Conservation (phyloP, 2,113 vertebrate species). For the Ranitomeya variabilis region DNA sequence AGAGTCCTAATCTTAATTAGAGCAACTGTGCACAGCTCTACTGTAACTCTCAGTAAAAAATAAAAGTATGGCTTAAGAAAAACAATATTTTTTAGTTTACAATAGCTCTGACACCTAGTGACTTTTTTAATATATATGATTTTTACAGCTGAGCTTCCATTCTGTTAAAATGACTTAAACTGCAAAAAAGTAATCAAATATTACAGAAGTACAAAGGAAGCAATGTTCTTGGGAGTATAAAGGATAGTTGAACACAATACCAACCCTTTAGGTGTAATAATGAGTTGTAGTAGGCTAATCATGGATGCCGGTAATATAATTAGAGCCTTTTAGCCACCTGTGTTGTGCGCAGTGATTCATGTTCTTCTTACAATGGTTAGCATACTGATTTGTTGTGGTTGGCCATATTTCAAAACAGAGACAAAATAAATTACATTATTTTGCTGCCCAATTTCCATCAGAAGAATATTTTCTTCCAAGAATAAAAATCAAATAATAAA, state of each 20-base stretch:
- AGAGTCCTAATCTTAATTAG: background rate
- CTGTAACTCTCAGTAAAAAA: background rate
- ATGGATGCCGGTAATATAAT: slow-evolving; percentile 36
- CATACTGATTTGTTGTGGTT: slow-evolving; percentile 48
- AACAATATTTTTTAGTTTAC: background rate
- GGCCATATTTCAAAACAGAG: slow-evolving; percentile 35
- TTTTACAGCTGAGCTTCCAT: background rate
- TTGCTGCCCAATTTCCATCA: background rate
- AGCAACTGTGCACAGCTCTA: background rate
- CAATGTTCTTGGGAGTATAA: slow-evolving; percentile 12
- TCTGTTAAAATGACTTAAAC: slow-evolving; percentile 1
- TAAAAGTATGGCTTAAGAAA: background rate
- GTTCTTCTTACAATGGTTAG: slow-evolving; percentile 25
- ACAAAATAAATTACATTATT: slow-evolving; percentile 2
- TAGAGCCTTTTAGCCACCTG: slow-evolving; percentile 53
- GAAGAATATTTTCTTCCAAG: background rate
- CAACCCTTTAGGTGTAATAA: slow-evolving; percentile 33
- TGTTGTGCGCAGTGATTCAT: slow-evolving; percentile 38
- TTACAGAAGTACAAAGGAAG: background rate
- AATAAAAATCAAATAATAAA: slow-evolving; percentile 9
- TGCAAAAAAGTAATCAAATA: slow-evolving; percentile 19
- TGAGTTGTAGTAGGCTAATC: slow-evolving; percentile 23
- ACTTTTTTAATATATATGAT: slow-evolving; percentile 15
- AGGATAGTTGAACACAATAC: slow-evolving; percentile 10
- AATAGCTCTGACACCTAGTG: background rate